Percentiles rank a stretch among this genome's conserved stretches.
Evolutionary conservation across 2,888 invertebrate genomes (phyloP).

Genomic region (Ichneumoninae sp.): DNA sequence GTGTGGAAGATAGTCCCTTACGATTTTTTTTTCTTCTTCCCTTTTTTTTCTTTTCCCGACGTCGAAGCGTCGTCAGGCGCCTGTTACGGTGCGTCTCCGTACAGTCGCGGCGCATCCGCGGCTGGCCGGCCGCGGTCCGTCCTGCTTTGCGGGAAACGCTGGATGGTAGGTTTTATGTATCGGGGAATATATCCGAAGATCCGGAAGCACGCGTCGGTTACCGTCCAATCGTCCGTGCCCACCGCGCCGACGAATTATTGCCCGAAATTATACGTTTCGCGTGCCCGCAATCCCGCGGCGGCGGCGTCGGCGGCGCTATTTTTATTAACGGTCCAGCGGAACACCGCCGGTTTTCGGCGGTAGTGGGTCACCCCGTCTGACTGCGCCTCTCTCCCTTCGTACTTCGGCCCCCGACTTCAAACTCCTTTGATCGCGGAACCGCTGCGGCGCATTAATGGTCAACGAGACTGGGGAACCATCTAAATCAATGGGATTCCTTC

Average conservation of each 20-base stretch:
- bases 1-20: constrained; percentile 56
- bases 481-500: neutral
- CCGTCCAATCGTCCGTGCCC: constrained; percentile 78
- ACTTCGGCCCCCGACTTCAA: neutral
- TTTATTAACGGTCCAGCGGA: constrained; percentile 65
- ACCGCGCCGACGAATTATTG: constrained; percentile 74
- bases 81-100: neutral
- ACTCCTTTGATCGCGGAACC: constrained; percentile 59
- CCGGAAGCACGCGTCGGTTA: constrained; percentile 80
- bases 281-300: constrained; percentile 61
- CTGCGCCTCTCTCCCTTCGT: constrained; percentile 18
- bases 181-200: constrained; percentile 63
- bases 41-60: constrained; percentile 16
- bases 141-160: constrained; percentile 2
- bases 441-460: neutral
- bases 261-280: constrained; percentile 77
- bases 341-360: constrained; percentile 18
- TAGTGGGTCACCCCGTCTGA: constrained; percentile 35
- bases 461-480: neutral
- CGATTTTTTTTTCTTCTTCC: constrained; percentile 46
- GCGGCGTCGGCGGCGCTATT: constrained; percentile 58
- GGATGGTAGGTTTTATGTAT: constrained; percentile 32
- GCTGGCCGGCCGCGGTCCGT: neutral
- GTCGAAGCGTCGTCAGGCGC: constrained; percentile 49
- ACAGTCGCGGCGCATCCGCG: neutral